Conservation (phyloP, 2,888 invertebrate genomes). For the Muschampia plurimacula region DNA sequence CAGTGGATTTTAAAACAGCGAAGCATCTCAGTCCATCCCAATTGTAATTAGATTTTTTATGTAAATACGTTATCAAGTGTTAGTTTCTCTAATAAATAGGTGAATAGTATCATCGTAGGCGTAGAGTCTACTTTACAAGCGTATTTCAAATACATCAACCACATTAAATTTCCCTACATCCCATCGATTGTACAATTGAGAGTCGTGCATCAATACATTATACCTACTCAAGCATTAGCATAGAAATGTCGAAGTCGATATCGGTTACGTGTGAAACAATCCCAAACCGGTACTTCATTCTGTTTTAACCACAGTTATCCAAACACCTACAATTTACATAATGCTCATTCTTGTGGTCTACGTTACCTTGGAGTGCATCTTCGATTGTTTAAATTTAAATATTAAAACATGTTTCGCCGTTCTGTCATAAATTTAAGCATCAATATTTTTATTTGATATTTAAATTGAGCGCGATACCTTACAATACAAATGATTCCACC, state of each 20-base stretch:
- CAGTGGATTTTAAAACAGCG: too few species aligned
- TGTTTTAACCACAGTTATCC: slow-evolving; percentile 28
- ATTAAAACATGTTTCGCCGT: not conserved
- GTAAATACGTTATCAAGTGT: not conserved
- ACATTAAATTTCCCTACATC: slow-evolving; percentile 43
- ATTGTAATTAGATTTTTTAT: too few species aligned
- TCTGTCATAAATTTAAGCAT: not conserved
- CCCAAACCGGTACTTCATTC: slow-evolving; percentile 42
- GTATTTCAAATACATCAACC: slow-evolving; percentile 4
- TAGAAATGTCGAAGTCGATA: slow-evolving; percentile 54
- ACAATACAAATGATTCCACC: too few species aligned
- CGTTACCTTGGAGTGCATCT: not conserved
- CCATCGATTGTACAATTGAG: slow-evolving; percentile 51
- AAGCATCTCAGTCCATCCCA: not conserved
- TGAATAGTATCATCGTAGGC: not conserved
- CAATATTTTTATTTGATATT: not conserved
- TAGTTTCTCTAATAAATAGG: not conserved
- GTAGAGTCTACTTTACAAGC: not conserved
- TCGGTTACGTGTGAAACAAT: slow-evolving; percentile 50
- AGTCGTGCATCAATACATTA: slow-evolving; percentile 61
- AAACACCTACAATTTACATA: slow-evolving; percentile 24
- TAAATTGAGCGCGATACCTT: not conserved
- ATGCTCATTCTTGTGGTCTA: slow-evolving; percentile 9
- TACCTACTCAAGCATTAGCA: slow-evolving; percentile 61
- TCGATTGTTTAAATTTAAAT: not conserved